Conservation (phyloP, 2,888 invertebrate genomes). For the Ornithoptera alexandrae region DNA sequence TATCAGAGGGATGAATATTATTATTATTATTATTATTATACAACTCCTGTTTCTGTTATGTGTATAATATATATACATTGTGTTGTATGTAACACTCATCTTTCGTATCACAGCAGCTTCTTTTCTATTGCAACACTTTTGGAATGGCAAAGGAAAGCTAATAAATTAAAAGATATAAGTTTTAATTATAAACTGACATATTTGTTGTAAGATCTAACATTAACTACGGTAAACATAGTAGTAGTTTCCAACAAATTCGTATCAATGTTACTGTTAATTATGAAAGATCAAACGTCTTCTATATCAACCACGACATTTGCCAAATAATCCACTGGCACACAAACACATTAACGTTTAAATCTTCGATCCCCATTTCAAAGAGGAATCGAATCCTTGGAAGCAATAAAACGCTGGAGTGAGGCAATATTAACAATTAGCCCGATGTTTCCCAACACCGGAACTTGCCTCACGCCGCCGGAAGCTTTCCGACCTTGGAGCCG, state of each 20-base stretch:
- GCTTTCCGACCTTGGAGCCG: constrained; percentile 63
- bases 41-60: too few species aligned
- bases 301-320: constrained; percentile 1
- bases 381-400: constrained; percentile 32
- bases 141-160: too few species aligned
- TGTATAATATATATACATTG: too few species aligned
- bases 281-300: not conserved
- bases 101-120: too few species aligned
- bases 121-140: too few species aligned
- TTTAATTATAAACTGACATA: too few species aligned
- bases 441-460: constrained; percentile 70
- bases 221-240: too few species aligned
- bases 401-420: constrained; percentile 47
- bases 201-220: too few species aligned
- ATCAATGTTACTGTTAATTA: not conserved
- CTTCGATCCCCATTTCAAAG: constrained; percentile 27
- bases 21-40: too few species aligned
- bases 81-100: too few species aligned
- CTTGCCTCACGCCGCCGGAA: constrained; percentile 66
- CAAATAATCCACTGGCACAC: constrained; percentile 13
- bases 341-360: constrained; percentile 21
- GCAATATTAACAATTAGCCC: constrained; percentile 59
- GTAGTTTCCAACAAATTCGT: not conserved
- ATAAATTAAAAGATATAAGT: too few species aligned
- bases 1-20: too few species aligned